Evolutionary conservation across 2,888 invertebrate species (phyloP).

Genomic region (Tetragonisca angustula): DNA sequence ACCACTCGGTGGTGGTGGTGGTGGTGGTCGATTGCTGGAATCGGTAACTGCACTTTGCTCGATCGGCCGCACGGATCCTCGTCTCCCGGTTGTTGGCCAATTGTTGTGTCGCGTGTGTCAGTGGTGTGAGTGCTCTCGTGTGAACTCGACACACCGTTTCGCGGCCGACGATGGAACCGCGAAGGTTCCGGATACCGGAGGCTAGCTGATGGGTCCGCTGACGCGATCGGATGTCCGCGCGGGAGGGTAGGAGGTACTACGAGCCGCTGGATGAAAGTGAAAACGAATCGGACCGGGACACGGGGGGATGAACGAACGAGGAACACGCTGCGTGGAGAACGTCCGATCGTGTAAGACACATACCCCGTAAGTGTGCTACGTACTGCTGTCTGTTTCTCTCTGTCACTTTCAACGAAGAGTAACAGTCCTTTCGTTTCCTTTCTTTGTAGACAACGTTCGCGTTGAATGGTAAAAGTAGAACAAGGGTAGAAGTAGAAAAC

Average conservation of each 20-base stretch:
- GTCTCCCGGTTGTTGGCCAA: background rate
- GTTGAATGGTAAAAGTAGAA: background rate
- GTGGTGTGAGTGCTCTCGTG: constrained; percentile 59
- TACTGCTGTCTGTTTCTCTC: background rate
- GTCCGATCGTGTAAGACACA: constrained; percentile 49
- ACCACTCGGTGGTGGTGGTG: background rate
- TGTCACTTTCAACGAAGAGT: background rate
- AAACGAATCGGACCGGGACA: constrained; percentile 59
- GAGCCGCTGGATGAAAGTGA: constrained; percentile 70
- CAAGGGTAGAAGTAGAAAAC: background rate
- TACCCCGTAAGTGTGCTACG: constrained; percentile 40
- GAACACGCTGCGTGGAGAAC: constrained; percentile 64
- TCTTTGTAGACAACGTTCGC: background rate
- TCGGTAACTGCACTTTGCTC: background rate
- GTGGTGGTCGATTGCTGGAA: background rate
- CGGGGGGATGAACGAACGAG: constrained; percentile 52
- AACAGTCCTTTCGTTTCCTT: background rate
- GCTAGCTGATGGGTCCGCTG: constrained; percentile 60
- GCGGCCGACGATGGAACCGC: constrained; percentile 56
- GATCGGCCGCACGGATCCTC: constrained; percentile 10
- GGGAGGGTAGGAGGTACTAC: constrained; percentile 47
- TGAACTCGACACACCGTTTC: constrained; percentile 26
- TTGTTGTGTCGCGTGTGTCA: constrained; percentile 46
- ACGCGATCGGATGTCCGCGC: constrained; percentile 51
- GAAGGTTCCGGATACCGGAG: constrained; percentile 55